Base-by-base conservation (phyloP, 2,797 vertebrate species). In the Leptodactylus fallax region DNA sequence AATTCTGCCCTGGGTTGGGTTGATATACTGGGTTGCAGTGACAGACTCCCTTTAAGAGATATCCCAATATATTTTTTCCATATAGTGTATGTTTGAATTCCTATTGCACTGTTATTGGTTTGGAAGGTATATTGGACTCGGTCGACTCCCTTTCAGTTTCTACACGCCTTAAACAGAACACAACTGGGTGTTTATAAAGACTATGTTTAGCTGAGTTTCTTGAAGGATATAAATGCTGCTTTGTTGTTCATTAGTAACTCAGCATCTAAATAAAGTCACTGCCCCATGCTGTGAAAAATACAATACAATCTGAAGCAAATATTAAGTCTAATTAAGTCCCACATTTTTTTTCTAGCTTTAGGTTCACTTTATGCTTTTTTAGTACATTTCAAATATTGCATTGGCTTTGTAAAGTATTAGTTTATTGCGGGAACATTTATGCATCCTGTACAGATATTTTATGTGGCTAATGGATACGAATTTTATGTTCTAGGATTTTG, bases 401-500 rank as follows among this genome's bases (percentile, higher is more conserved):
- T 51, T 67, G 45, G 21, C n/a, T 47, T 47, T 76, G 47, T 11
- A 47, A 60, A n/a, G 69, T 13, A 76, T 85, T 49, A 49, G 36
- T 71, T 85, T 61, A 49, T 25, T 8, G 55, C n/a, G 49, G 45
- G 21, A 76, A 85, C 36, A 71, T 84, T 74, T 72, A 84, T 23
- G 21, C 36, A 85, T 85, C 83, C 71, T 45, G n/a, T 58, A 76
- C 71, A 60, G 69, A 74, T 60, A 85, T 74, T 85, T 84, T 76
- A 49, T 76, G 87, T 72, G 53, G 69, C 69, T 88, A 88, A 81
- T 85, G 58, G 83, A 74, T 81, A 82, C 49, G 49, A 88, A 58
- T 61, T 77, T 23, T 81, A 76, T 63, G 83, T 78, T 88, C 69
- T 88, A 72, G 71, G 19, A 78, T 89, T 88, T 78, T 83, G 67